Evolutionary conservation across 2,888 invertebrate species (phyloP), one percentile per base, ranked within the genome.

Genomic region (Nomada ruficornis): DNA sequence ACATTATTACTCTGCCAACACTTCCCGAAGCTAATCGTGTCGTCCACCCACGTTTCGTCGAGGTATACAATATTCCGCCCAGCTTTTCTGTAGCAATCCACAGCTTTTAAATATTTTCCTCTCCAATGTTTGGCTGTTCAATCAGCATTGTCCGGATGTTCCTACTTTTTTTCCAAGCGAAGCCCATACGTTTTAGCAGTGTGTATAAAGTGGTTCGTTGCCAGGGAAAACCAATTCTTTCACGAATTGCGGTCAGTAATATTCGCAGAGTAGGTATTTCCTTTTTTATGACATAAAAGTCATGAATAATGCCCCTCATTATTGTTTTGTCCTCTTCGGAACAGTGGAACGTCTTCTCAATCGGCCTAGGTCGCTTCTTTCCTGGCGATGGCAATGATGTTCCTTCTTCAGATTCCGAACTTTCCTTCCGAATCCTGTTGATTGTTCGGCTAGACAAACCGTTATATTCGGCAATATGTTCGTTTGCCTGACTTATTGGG

Each of bases 21-120:
- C 18, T 59, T 69, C 0, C 18, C 18, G 3, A 54, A 55, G 20
- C 20, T 29, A 18, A 60, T n/a, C 0, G 29, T 70, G 15, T 70
- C 47, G 18, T 70, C 70, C 2, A 60, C 70, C 50, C 71, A 71
- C 5, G 52, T 71, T 23, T 62, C 62, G 10, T 42, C 60, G 2
- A 42, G 3, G n/a, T 60, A 42, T 26, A 60, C n/a, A 2, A 60
- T 60, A 42, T 42, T 23, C 23, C 23, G 52, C 0, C 36, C 36
- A 15, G 10, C 11, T 11, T 0, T 13, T 7, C 70, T 23, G 3
- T 70, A 52, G 11, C 9, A 7, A 2, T 29, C 1, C 0, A 70
- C 5, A 0, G 52, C 42, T 42, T 20, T 47, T 18, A 70, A 42
- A 54, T 71, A 71, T 15, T 52, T 62, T 0, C 20, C 52, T 3